A percentile compares a stretch with the other conserved stretches of the same genome.
phyloP scores from a whole-genome alignment of 2,888 invertebrate species.

The Rhagonycha fulva region DNA sequence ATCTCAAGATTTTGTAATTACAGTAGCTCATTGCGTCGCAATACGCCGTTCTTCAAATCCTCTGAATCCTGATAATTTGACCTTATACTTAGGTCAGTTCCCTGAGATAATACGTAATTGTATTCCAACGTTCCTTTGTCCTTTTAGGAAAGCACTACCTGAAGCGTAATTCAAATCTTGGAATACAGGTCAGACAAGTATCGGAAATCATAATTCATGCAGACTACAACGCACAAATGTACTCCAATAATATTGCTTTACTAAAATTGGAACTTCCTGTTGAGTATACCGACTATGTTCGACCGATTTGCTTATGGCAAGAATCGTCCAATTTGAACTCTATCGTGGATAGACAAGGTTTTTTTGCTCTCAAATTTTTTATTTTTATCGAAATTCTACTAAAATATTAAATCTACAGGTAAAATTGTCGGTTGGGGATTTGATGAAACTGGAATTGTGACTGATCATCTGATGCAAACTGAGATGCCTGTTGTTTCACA shows the following conservation, averaged over 20 bases:
- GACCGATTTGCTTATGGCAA: slow-evolving; percentile 51
- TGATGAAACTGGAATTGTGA: slow-evolving; percentile 62
- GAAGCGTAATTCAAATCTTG: slow-evolving; percentile 47
- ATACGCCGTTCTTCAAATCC: neutral
- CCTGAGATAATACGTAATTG: too few relatives aligned
- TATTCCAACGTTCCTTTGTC: neutral
- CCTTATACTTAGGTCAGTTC: slow-evolving; percentile 44
- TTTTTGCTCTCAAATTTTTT: neutral
- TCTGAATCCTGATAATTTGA: neutral
- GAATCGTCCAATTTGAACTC: slow-evolving; percentile 34
- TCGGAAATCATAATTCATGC: slow-evolving; percentile 46
- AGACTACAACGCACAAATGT: slow-evolving; percentile 44
- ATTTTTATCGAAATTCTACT: slow-evolving; percentile 24
- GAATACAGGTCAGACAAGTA: slow-evolving; percentile 50
- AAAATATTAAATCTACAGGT: slow-evolving; percentile 45
- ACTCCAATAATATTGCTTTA: slow-evolving; percentile 48
- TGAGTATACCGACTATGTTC: slow-evolving; percentile 47
- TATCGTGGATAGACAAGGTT: slow-evolving; percentile 42
- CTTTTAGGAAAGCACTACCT: slow-evolving; percentile 49
- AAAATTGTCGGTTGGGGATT: slow-evolving; percentile 58
- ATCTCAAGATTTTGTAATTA: slow-evolving; percentile 44
- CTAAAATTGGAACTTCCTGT: slow-evolving; percentile 42
- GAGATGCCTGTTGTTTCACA: slow-evolving; percentile 65
- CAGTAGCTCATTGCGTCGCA: slow-evolving; percentile 51
- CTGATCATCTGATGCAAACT: slow-evolving; percentile 61